Base-by-base conservation (phyloP, 1,140 invertebrate species). In the Drosophila albomicans region DNA sequence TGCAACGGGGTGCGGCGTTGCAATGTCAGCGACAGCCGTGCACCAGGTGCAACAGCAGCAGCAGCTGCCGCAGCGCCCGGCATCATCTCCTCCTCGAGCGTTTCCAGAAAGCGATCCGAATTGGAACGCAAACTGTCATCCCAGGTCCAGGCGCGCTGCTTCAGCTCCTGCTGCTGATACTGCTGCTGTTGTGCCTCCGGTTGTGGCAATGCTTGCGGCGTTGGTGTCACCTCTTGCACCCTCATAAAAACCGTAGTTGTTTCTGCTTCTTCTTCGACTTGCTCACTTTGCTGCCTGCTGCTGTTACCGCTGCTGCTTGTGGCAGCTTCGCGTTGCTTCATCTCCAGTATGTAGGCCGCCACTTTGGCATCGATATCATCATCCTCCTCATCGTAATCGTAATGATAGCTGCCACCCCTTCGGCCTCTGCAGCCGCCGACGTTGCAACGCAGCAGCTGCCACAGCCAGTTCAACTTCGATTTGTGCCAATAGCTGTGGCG, bases 301-400 rank as follows among this genome's bases (percentile, higher is more conserved):
- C 43, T 25, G 16, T 20, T 16, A 16, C 16, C 16, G 16, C 16
- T 70, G 51, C 28, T 79, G 57, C 43, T 25, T 16, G 16, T 43
- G 41, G 41, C 59, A 5, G 61, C 66, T 43, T 92, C 86, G 54
- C 86, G 82, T 43, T 91, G 81, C 32, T 92, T 80, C 72, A 93
- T 85, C 64, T 93, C 92, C 58, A 90, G 64, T 35, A 92, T 92
- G 46, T 93, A 92, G 48, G 93, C 79, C 3, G 91, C 92, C 69
- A 93, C 92, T 74, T 92, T 93, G 61, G 79, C 91, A 66, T 93
- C 93, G 16, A 93, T 93, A 51, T 93, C 93, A 45, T 93, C 92
- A 51, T 93, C 91, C 46, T 91, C 91, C 38, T 91, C 91, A 52
- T 92, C 91, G 28, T 91, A 90, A 52, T 91, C 70, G n/a, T 85